Base-by-base conservation (phyloP, 2,797 vertebrate genomes). In the Atherinosoma microstoma region DNA sequence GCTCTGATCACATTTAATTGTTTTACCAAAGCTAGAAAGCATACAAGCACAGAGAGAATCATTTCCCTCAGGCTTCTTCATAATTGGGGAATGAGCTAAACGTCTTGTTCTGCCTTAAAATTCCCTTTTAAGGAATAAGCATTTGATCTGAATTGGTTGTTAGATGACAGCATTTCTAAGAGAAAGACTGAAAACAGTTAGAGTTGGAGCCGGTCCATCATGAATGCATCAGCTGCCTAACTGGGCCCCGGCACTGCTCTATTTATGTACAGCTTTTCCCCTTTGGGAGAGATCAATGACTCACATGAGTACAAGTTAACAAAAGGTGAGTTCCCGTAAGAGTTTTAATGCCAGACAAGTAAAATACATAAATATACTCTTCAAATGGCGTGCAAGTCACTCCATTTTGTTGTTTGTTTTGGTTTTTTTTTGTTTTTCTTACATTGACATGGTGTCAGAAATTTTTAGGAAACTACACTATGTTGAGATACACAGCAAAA, bases 61-160 rank as follows among this genome's bases (percentile, higher is more conserved):
- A 79, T 84, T 87, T 82, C 79, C 70, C 69, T 22, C 27, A n/a
- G 70, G 73, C 71, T 79, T 79, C 66, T 83, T 93, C 91, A 89
- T 90, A 85, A 93, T 87, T 87, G 70, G 72, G 87, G 86, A 91
- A 88, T 91, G 91, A 91, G 81, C 82, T 87, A 91, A 91, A 90
- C 70, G 38, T 89, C 67, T 81, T 76, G 77, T 86, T 49, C 64
- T 71, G 64, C 63, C 67, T 42, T 30, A 75, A 74, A 91, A 91
- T 92, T 78, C 73, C 93, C 93, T 94, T 95, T 93, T 94, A 93
- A 90, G 94, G 94, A 91, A 93, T 84, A 92, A 90, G 82, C 85
- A 88, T 92, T 80, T 90, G 85, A 87, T 87, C 79, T 12, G 84
- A 89, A 88, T 91, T 89, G 82, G 83, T 87, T 71, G 78, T 91